Base-by-base conservation (phyloP, 2,113 vertebrate species). In the Entomyzon cyanotis region DNA sequence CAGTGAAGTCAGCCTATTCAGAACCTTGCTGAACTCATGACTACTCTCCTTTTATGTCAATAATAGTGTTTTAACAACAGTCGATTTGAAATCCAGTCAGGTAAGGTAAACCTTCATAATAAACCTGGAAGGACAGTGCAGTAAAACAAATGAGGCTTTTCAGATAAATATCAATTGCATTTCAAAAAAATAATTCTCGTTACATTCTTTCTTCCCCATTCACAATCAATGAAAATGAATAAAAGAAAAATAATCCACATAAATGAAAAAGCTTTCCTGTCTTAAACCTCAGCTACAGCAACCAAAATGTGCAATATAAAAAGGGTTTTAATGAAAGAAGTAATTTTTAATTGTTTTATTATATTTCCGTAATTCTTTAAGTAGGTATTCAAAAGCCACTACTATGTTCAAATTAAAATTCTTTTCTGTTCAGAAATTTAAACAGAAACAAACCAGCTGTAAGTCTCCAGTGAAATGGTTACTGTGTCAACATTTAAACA, bases 401-500 rank as follows among this genome's bases (percentile, higher is more conserved):
- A 52, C 44, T 68, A 44, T 10, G n/a, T 53, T 85, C 79, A 74
- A 89, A 92, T 64, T 35, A 58, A 83, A 93, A 64, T 47, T 47
- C 7, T 68, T 87, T 82, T 50, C 56, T 30, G 21, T 76, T 69
- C 78, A 53, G 37, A 49, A 82, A 73, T 64, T 89, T 56, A 94
- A 82, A 93, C 31, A 69, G 81, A 94, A 95, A 87, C 69, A 94
- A 94, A 39, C 9, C 65, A 93, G 73, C 69, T 82, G 25, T 53
- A 87, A 82, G 44, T 55, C 62, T 91, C 65, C 49, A 50, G 55
- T 41, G 47, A 91, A 89, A 93, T 42, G 31, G 74, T 89, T 94
- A 89, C 62, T 71, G 74, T 85, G 87, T 76, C 79, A 94, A 95
- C 81, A 84, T 82, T 94, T 84, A 87, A 92, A 87, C 65, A 89